Conservation (phyloP, 2,113 vertebrate genomes). For the Solea senegalensis region DNA sequence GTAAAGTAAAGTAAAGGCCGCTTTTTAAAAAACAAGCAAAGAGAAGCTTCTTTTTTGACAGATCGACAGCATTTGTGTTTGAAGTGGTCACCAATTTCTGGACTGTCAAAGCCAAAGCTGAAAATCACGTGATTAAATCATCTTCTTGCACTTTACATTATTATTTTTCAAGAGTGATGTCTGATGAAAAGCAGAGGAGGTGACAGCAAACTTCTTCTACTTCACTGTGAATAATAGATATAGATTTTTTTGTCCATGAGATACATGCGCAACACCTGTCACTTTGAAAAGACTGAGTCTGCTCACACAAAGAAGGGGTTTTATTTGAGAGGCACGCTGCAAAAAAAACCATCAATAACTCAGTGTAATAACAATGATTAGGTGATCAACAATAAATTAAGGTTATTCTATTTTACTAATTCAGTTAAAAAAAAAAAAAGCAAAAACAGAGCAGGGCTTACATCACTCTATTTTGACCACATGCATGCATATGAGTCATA, state of each 20-base stretch:
- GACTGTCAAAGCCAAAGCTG: no score
- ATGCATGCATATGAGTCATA: no score
- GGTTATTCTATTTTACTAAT: neutral
- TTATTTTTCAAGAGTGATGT: neutral
- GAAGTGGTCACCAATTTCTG: no score
- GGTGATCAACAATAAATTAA: neutral
- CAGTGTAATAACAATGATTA: neutral
- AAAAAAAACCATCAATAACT: neutral
- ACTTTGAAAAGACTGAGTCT: slow-evolving; percentile 30
- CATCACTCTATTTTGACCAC: no score
- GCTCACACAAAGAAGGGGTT: neutral
- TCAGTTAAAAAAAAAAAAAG: no score
- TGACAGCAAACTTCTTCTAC: slow-evolving; percentile 17
- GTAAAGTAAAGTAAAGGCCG: neutral
- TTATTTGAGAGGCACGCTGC: neutral
- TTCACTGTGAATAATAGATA: slow-evolving; percentile 12
- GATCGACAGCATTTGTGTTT: no score
- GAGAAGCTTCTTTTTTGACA: no score
- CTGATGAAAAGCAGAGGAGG: slow-evolving; percentile 18
- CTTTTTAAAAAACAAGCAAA: no score
- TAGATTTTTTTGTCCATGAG: slow-evolving; percentile 38
- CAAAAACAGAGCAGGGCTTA: no score
- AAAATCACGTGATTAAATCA: no score
- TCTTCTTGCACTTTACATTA: no score
- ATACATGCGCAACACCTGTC: slow-evolving; percentile 49